These are phyloP conservation scores for Drosophila subsilvestris DNA, from an alignment of 2,888 invertebrate species.

Conservation along the genomic window DNA sequence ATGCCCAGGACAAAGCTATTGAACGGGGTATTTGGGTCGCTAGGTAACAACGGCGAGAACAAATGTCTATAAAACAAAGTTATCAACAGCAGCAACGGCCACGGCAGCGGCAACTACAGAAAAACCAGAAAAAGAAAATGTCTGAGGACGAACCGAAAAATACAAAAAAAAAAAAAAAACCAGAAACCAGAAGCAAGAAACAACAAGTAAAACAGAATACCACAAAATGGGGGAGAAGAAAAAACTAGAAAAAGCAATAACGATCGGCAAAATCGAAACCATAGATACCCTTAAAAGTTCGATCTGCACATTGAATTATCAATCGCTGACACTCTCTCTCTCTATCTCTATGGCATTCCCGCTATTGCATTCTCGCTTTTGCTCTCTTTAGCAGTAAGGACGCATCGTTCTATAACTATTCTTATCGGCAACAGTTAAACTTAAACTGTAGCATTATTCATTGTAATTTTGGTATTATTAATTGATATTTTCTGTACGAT, in stretches of 20 bases:
- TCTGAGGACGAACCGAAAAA: constrained; percentile 21
- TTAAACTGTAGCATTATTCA: too few species aligned
- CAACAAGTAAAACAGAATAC: constrained; percentile 39
- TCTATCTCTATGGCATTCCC: too few species aligned
- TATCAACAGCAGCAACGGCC: constrained; percentile 55
- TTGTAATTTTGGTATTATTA: too few species aligned
- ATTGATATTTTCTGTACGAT: too few species aligned
- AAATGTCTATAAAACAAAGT: constrained; percentile 73
- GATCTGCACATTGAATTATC: too few species aligned
- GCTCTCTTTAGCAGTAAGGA: too few species aligned
- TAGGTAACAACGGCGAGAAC: constrained; percentile 70
- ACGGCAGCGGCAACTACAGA: constrained; percentile 20
- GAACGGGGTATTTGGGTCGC: constrained; percentile 70
- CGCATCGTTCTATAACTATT: too few species aligned
- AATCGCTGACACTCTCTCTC: background rate
- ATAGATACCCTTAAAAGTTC: background rate
- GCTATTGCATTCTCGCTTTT: too few species aligned
- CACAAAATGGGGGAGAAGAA: constrained; percentile 19
- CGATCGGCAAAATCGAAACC: background rate
- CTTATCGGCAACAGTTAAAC: too few species aligned
- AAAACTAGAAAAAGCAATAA: background rate
- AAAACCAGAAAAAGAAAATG: constrained; percentile 45
- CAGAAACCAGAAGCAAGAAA: constrained; percentile 35
- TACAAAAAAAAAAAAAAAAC: constrained; percentile 27
- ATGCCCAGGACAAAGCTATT: constrained; percentile 56